phyloP scores from a whole-genome alignment of 2,797 vertebrate species.

The Poeciliopsis turneri region DNA sequence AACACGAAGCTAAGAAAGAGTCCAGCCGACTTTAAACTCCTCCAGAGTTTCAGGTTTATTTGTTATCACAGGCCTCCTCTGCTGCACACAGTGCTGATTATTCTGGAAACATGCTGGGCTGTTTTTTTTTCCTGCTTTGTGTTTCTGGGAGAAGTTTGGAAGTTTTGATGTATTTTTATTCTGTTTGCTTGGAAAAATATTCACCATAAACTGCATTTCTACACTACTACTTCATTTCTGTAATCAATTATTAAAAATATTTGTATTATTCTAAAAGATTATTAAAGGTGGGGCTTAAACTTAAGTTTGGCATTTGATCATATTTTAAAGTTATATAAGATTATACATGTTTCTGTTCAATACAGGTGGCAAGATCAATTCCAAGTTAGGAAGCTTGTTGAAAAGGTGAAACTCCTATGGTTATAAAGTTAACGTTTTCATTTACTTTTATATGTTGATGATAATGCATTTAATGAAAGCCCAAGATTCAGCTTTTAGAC shows the following conservation, averaged over 20 bases:
- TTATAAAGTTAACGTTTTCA: too few species aligned
- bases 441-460: too few species aligned
- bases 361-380: not conserved
- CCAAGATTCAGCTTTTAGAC: not conserved
- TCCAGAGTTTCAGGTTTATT: not conserved
- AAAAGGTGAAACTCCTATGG: not conserved
- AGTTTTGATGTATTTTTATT: not conserved
- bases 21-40: not conserved
- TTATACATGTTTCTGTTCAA: not conserved
- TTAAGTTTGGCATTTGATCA: not conserved
- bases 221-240: not conserved
- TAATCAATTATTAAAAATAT: not conserved
- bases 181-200: not conserved
- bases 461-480: not conserved
- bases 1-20: not conserved
- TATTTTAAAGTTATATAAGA: not conserved
- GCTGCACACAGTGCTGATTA: not conserved
- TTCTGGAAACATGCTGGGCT: not conserved
- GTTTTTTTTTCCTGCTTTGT: not conserved
- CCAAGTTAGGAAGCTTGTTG: not conserved
- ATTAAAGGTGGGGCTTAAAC: not conserved
- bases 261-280: not conserved
- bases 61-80: slow-evolving; percentile 17
- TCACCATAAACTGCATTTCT: not conserved
- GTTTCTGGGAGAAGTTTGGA: too few species aligned